Conservation (phyloP, 2,113 vertebrate species). For the Engystomops pustulosus region DNA sequence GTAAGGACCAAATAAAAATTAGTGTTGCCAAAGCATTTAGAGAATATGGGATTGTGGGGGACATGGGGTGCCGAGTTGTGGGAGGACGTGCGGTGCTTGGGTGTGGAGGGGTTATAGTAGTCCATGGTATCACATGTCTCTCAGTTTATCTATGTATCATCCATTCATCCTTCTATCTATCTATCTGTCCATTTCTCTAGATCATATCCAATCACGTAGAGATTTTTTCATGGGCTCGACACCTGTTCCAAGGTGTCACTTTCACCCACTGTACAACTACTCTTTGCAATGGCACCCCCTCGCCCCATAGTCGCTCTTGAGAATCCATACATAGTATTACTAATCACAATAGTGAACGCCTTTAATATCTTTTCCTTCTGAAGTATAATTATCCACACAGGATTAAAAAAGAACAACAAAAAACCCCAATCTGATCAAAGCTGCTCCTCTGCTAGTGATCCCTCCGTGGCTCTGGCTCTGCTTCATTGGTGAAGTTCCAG, state of each 20-base stretch:
- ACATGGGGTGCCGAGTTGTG: too few species aligned
- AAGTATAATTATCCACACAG: background rate
- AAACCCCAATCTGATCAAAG: background rate
- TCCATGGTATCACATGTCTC: too few species aligned
- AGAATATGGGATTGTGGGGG: too few species aligned
- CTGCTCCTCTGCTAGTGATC: background rate
- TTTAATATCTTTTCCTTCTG: background rate
- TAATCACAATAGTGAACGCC: too few species aligned
- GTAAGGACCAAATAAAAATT: too few species aligned
- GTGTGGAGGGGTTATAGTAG: too few species aligned
- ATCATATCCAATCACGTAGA: too few species aligned
- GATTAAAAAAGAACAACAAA: background rate
- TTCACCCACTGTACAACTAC: background rate
- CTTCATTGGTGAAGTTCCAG: slow-evolving; percentile 74
- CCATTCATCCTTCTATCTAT: too few species aligned
- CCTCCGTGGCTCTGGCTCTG: background rate
- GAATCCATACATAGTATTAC: background rate
- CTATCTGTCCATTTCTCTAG: too few species aligned
- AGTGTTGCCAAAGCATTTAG: too few species aligned
- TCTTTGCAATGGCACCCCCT: background rate
- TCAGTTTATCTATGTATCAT: background rate
- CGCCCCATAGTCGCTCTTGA: background rate
- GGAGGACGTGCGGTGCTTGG: too few species aligned
- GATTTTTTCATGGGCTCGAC: background rate
- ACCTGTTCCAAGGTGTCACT: background rate